Base-by-base conservation (phyloP, 2,888 invertebrate species). In the Orthonychiurus folsomi region DNA sequence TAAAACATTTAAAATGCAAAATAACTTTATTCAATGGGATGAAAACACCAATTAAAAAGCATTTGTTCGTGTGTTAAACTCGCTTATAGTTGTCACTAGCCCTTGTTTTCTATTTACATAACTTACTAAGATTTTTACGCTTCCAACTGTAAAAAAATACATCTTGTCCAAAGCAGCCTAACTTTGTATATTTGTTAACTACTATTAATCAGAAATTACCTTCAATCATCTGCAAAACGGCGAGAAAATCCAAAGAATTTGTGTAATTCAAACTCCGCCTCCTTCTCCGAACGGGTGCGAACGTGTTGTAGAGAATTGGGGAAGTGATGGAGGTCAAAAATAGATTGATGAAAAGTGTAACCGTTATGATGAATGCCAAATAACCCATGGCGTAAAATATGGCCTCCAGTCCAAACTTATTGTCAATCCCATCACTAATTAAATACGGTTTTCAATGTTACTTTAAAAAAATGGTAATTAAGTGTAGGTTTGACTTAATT, bases 361-460 rank as follows among this genome's bases (percentile, higher is more conserved):
- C 64, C 2, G 67, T 60, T 21, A 70, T 65, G 24, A 73, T 61
- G 59, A 67, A 73, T 0, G 67, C 59, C 1, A 73, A 63, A 59
- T 69, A 73, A 50, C 73, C 73, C 66, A 73, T 67, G 23, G 69
- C 71, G 50, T 73, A 73, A 61, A 73, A 73, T 48, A 73, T 59
- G 2, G 73, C 64, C 60, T 73, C 73, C 53, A 73, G 52, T 5
- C 73, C 73, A 61, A 73, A 73, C 54, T 73, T 73, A 63, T 73
- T 73, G 61, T 73, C 73, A 37, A 73, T 73, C 54, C 73, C 73
- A 64, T 71, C 69, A 64, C 71, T 71, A 47, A 23, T 55, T 60
- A 50, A 58, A 57, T 58, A 53, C n/a, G n/a, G n/a, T n/a, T 55
- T 23, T 5, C 15, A 18, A 15, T 26, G 50, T 23, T 25, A 21